Conservation (phyloP, 2,888 invertebrate species). For the Parapristionchus giblindavisi region DNA sequence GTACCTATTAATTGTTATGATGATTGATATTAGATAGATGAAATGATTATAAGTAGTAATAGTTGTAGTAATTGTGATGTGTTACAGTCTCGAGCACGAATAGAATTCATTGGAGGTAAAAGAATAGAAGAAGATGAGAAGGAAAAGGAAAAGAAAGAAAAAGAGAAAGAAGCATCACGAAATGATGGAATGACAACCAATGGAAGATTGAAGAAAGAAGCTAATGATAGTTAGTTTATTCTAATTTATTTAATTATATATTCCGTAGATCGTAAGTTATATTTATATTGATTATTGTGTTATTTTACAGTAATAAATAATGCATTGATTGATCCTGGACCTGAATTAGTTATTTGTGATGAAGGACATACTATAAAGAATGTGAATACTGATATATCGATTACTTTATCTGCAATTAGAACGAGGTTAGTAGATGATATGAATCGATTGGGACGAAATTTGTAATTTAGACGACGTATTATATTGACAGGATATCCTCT, state of each 20-base stretch:
- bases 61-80: background rate
- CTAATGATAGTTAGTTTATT: slow-evolving; percentile 45
- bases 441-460: background rate
- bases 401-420: slow-evolving; percentile 90
- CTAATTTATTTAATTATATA: background rate
- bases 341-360: slow-evolving; percentile 92
- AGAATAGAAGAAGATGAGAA: slow-evolving; percentile 23
- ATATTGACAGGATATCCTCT: slow-evolving; percentile 97
- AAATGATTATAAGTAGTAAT: slow-evolving; percentile 43
- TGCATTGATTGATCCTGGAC: slow-evolving; percentile 84
- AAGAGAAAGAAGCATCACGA: slow-evolving; percentile 38
- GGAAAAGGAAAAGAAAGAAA: slow-evolving; percentile 30
- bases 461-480: slow-evolving; percentile 79
- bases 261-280: background rate
- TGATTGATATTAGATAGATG: background rate
- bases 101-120: slow-evolving; percentile 17
- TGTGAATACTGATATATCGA: slow-evolving; percentile 93
- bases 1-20: slow-evolving; percentile 11
- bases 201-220: slow-evolving; percentile 49
- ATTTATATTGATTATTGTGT: background rate
- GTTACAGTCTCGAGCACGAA: slow-evolving; percentile 7
- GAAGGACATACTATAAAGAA: slow-evolving; percentile 98
- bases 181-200: slow-evolving; percentile 47
- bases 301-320: slow-evolving; percentile 48
- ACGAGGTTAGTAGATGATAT: slow-evolving; percentile 75